Base-by-base conservation (phyloP, 1,140 invertebrate genomes). In the Euura saliciscinereae region DNA sequence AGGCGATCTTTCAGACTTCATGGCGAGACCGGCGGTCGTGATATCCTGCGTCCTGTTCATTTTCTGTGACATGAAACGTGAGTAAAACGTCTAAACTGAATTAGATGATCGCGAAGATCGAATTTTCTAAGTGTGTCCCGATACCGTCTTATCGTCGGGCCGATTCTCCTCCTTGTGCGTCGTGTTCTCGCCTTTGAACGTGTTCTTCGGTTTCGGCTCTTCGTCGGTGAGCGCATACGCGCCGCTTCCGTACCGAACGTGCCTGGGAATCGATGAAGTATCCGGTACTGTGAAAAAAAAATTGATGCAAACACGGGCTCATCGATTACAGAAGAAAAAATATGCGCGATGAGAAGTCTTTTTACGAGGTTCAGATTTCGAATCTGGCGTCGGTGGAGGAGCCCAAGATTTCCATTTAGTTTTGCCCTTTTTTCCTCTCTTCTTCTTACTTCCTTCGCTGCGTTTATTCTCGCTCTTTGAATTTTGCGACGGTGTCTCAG, bases 151-250 rank as follows among this genome's bases (percentile, higher is more conserved):
- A 10, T 11, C 59, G 10, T 64, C 59, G 59, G 59, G 10, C 71
- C 64, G 6, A 45, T 10, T 11, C 68, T 59, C 43, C 74, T 51
- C 46, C n/a, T 66, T 66, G 6, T 66, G 8, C 43, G n/a, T 8
- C 6, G 66, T 43, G 28, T 66, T 66, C 2, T 66, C 66, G 43
- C 66, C 28, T 6, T 13, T 66, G 43, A 66, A 66, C 6, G 66
- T 66, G 8, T 66, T 43, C 43, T 66, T 66, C 13, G 66, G 66
- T 43, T 28, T 66, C 28, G 43, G 13, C 43, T 66, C 66, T 28
- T 66, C 66, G n/a, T 66, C 66, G 13, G 28, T 8, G 66, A 66
- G 8, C 13, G 46, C 7, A 51, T 51, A 51, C 7, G 46, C 46
- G 7, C n/a, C n/a, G 11, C n/a, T n/a, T n/a, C 46, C 46, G 46